Evolutionary conservation across 2,797 vertebrate species (phyloP).

Genomic region (Choloepus didactylus): DNA sequence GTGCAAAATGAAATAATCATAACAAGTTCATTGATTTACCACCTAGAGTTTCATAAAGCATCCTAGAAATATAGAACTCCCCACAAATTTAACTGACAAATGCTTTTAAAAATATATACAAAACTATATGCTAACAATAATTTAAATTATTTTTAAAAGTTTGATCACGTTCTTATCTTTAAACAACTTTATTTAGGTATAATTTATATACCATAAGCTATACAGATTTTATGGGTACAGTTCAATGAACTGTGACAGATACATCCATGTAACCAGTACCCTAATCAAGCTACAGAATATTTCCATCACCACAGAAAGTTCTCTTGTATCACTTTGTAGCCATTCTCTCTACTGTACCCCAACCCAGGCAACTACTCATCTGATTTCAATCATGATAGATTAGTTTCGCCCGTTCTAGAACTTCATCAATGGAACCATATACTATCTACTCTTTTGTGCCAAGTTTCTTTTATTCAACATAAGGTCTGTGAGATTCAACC

Average conservation of each 20-base stretch:
- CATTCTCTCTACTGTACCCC: not conserved
- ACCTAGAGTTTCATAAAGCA: constrained; percentile 88
- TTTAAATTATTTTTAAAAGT: constrained; percentile 74
- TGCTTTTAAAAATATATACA: constrained; percentile 60
- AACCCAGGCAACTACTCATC: not conserved
- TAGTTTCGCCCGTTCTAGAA: not conserved
- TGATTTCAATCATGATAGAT: not conserved
- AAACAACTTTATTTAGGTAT: not conserved
- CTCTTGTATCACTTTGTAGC: not conserved
- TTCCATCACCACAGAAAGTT: not conserved
- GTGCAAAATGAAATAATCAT: constrained; percentile 89
- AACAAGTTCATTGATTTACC: constrained; percentile 90
- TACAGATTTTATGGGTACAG: not conserved
- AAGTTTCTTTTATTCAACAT: not conserved
- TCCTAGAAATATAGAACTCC: constrained; percentile 85
- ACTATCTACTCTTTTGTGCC: not conserved
- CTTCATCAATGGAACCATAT: not conserved
- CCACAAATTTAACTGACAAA: constrained; percentile 81
- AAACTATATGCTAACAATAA: constrained; percentile 76
- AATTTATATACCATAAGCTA: not conserved
- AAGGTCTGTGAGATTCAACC: not conserved
- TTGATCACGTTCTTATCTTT: constrained; percentile 32
- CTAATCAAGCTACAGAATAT: not conserved
- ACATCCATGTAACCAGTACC: not conserved
- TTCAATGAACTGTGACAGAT: not conserved